These are phyloP conservation scores for Drosophila fulvimacula DNA, from an alignment of 2,888 invertebrate species.

Conservation along the genomic window DNA sequence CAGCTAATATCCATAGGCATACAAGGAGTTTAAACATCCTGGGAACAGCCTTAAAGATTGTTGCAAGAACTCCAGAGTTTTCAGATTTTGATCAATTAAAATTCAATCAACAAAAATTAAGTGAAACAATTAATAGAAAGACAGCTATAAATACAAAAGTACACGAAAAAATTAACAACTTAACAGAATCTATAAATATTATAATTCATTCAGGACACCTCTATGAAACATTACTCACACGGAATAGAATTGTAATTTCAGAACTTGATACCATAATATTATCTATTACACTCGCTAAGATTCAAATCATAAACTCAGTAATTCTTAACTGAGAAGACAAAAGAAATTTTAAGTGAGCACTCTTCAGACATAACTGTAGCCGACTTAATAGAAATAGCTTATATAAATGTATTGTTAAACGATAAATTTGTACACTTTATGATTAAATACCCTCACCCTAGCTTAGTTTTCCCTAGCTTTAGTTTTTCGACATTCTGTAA, in stretches of 20 bases:
- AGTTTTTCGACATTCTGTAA: too few relatives aligned
- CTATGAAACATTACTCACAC: not conserved
- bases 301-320: not conserved
- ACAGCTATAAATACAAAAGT: not conserved
- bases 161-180: not conserved
- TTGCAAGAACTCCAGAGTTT: too few relatives aligned
- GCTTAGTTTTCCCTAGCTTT: not conserved
- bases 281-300: not conserved
- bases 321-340: not conserved
- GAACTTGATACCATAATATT: not conserved
- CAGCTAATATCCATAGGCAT: too few relatives aligned
- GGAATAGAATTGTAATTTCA: not conserved
- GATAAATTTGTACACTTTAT: not conserved
- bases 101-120: too few relatives aligned
- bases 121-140: too few relatives aligned
- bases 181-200: not conserved
- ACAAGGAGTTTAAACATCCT: too few relatives aligned
- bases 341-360: not conserved
- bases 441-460: not conserved
- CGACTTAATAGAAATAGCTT: not conserved
- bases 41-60: too few relatives aligned
- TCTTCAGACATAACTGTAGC: not conserved
- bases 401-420: not conserved
- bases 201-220: not conserved
- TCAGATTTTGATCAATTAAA: too few relatives aligned